These are phyloP conservation scores for Corvus cornix DNA, from an alignment of 2,113 vertebrate species.

Conservation along the genomic window DNA sequence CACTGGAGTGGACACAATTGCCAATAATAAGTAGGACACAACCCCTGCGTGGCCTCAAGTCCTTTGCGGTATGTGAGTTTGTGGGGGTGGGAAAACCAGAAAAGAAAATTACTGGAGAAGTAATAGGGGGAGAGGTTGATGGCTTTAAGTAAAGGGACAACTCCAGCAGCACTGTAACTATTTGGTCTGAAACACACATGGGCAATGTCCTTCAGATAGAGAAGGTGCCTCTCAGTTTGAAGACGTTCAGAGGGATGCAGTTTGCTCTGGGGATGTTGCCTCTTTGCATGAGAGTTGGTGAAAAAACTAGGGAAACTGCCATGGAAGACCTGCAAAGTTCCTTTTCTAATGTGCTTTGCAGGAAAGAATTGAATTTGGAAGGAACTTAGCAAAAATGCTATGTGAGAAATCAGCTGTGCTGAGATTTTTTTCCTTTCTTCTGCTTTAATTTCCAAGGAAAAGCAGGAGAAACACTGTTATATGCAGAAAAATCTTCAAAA, in stretches of 20 bases:
- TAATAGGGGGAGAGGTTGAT: neutral
- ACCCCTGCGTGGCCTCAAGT: neutral
- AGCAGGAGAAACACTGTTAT: neutral
- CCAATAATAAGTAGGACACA: neutral
- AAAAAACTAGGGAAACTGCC: neutral
- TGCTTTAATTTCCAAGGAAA: neutral
- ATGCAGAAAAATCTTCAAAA: neutral
- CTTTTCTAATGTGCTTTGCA: neutral
- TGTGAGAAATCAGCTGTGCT: neutral
- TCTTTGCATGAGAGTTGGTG: neutral
- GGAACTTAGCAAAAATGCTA: neutral
- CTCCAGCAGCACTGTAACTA: neutral
- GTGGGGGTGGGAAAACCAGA: neutral
- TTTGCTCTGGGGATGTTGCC: neutral
- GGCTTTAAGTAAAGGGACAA: neutral
- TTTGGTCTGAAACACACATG: neutral
- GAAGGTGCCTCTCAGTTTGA: neutral
- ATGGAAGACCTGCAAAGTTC: neutral
- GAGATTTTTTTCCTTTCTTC: neutral
- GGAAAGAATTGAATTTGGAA: neutral
- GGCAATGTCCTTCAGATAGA: neutral
- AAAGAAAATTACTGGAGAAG: neutral
- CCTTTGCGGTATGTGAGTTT: neutral
- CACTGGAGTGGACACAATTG: neutral
- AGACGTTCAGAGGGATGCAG: neutral